A percentile compares a stretch with the other conserved stretches of the same genome.
Conservation (phyloP, 2,888 invertebrate genomes). For the Drosophila ustulata region DNA sequence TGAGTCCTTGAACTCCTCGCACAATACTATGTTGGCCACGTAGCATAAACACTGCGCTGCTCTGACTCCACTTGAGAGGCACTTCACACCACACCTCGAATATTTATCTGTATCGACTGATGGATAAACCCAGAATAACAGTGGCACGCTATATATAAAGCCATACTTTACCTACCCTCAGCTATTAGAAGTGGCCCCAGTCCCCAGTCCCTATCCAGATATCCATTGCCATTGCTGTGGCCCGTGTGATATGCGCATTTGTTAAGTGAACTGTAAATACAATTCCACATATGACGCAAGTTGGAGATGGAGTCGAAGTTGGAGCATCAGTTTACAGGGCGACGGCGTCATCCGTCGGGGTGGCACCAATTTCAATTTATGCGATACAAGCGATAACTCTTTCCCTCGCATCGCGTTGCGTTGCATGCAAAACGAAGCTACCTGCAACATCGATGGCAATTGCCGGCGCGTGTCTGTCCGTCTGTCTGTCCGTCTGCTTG, state of each 20-base stretch:
- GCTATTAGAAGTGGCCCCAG: conserved; percentile 15
- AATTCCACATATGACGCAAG: conserved; percentile 61
- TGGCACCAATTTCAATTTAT: conserved; percentile 67
- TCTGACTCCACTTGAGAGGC: conserved; percentile 33
- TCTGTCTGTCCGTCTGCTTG: conserved; percentile 8
- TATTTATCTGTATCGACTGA: conserved; percentile 40
- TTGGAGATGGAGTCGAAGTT: background rate
- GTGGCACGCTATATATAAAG: conserved; percentile 45
- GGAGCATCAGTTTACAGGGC: conserved; percentile 32
- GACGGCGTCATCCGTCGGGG: conserved; percentile 21
- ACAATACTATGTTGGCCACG: conserved; percentile 18
- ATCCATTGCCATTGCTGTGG: conserved; percentile 44
- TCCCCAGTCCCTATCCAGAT: conserved; percentile 17
- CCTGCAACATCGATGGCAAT: conserved; percentile 50
- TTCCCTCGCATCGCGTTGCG: conserved; percentile 23
- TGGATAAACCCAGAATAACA: conserved; percentile 49
- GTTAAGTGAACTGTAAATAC: conserved; percentile 75
- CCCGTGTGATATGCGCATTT: conserved; percentile 67
- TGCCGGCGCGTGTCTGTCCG: conserved; percentile 45
- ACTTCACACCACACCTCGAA: conserved; percentile 42
- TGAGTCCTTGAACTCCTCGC: conserved; percentile 64
- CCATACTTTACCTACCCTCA: conserved; percentile 22
- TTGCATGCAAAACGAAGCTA: conserved; percentile 52
- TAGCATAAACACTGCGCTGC: conserved; percentile 32
- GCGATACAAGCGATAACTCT: conserved; percentile 72